Evolutionary conservation across 1,140 invertebrate genomes (phyloP).

Genomic region (Drosophila virilis): DNA sequence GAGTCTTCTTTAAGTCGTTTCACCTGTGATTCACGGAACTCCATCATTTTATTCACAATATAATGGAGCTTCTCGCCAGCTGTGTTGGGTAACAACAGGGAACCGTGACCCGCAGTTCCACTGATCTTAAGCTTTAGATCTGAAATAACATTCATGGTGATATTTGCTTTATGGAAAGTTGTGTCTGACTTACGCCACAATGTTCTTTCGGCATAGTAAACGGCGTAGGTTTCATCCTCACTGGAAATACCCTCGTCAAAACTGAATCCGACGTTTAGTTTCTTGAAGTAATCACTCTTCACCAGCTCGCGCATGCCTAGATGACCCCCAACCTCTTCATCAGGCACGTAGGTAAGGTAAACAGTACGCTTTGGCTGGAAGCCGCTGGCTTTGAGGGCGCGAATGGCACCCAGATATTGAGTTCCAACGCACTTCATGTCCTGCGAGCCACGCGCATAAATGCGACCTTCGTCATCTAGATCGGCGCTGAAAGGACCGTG

Average conservation of each 20-base stretch:
- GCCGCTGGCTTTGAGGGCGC: slow-evolving; percentile 87
- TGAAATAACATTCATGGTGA: slow-evolving; percentile 17
- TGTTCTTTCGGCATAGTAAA: slow-evolving; percentile 91
- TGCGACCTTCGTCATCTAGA: slow-evolving; percentile 90
- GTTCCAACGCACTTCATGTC: slow-evolving; percentile 94
- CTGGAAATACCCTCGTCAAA: slow-evolving; percentile 93
- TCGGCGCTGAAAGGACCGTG: slow-evolving; percentile 90
- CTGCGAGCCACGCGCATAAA: slow-evolving; percentile 92
- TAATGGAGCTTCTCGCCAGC: slow-evolving; percentile 93
- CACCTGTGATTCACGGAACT: slow-evolving; percentile 89
- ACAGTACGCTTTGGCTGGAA: slow-evolving; percentile 87
- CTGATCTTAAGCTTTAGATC: slow-evolving; percentile 74
- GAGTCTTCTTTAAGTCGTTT: slow-evolving; percentile 87
- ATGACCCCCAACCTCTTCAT: slow-evolving; percentile 95
- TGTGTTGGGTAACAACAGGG: slow-evolving; percentile 91
- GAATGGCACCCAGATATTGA: slow-evolving; percentile 88
- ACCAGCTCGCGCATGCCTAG: slow-evolving; percentile 94
- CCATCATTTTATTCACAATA: slow-evolving; percentile 92
- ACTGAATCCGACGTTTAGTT: slow-evolving; percentile 94
- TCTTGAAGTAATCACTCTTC: slow-evolving; percentile 90
- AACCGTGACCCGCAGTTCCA: slow-evolving; percentile 95
- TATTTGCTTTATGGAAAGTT: no score
- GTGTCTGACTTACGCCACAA: slow-evolving; percentile 87
- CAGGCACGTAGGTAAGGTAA: slow-evolving; percentile 92
- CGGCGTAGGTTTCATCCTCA: slow-evolving; percentile 86